Conservation (phyloP, 2,113 vertebrate genomes). For the Ciconia maguari region DNA sequence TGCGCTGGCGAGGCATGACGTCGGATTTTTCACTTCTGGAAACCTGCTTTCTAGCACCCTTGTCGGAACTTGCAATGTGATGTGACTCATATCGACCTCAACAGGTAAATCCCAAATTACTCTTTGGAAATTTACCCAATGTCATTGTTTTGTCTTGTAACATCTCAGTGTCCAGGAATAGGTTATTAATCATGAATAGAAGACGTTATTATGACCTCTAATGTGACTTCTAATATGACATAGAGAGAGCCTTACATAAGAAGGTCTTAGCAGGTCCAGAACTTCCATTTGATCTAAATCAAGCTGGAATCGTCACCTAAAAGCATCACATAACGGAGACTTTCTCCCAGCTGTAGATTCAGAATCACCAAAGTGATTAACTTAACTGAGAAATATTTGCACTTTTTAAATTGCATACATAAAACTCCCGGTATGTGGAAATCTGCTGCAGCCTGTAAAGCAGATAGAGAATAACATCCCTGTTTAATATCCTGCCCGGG, state of each 20-base stretch:
- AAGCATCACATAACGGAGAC: neutral
- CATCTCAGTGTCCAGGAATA: neutral
- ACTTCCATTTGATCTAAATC: neutral
- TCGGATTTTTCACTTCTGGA: neutral
- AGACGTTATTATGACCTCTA: neutral
- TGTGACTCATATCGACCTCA: neutral
- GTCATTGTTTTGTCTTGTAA: neutral
- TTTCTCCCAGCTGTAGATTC: neutral
- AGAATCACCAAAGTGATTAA: neutral
- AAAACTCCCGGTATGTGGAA: neutral
- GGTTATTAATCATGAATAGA: neutral
- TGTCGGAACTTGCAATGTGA: neutral
- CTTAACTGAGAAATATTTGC: neutral
- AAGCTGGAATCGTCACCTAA: neutral
- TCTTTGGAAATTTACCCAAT: neutral
- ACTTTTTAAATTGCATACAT: rapidly evolving
- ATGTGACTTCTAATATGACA: neutral
- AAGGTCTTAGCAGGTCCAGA: neutral
- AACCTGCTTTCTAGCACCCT: neutral
- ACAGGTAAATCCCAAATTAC: slow-evolving; percentile 34
- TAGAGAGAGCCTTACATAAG: neutral
- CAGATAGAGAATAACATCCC: too few species aligned
- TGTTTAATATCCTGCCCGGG: neutral
- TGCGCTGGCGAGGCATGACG: neutral
- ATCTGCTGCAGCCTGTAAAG: neutral